Evolutionary conservation across 2,888 invertebrate genomes (phyloP), one percentile per base, ranked within the genome.

Genomic region (Spicauda simplicius): DNA sequence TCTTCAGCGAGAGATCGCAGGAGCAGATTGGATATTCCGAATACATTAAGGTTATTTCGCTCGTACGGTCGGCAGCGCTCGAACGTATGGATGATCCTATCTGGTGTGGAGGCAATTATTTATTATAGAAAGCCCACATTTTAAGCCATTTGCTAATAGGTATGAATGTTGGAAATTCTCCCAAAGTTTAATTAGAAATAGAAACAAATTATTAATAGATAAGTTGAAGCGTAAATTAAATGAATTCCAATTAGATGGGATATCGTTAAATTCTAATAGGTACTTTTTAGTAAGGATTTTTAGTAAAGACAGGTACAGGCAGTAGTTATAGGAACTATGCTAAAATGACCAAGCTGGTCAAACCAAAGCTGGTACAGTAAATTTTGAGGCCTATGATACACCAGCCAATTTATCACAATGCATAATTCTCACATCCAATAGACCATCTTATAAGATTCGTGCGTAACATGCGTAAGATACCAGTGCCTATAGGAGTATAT

Each of bases 11-110:
- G 59, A 74, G 77, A 78, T 77, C 69, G 72, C 69, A 64, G 65
- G 64, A 73, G 69, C 63, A 73, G 75, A 77, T 74, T 73, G 70
- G 71, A 25, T 57, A 63, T 57, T 71, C 64, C 69, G 74, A 77
- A 77, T 75, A 74, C 71, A 74, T 76, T 75, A 72, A 69, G 70
- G 72, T 62, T 71, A 72, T 73, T 72, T 70, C 70, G 71, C 73
- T 73, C 71, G 71, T 71, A 70, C 68, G 58, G 64, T 67, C 71
- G 71, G 70, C 72, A 74, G 72, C 69, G 71, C 71, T 74, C 68
- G 69, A 69, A 69, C 64, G 71, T 70, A 72, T 64, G 64, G 71
- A 69, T 70, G 69, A 65, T 71, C 71, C 71, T 74, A 76, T 76
- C 74, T 70, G 50, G 57, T 62, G 67, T 61, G 70, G 68, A 69